Evolutionary conservation across 2,797 vertebrate species (phyloP).

Genomic region (Nyctalus aviator): DNA sequence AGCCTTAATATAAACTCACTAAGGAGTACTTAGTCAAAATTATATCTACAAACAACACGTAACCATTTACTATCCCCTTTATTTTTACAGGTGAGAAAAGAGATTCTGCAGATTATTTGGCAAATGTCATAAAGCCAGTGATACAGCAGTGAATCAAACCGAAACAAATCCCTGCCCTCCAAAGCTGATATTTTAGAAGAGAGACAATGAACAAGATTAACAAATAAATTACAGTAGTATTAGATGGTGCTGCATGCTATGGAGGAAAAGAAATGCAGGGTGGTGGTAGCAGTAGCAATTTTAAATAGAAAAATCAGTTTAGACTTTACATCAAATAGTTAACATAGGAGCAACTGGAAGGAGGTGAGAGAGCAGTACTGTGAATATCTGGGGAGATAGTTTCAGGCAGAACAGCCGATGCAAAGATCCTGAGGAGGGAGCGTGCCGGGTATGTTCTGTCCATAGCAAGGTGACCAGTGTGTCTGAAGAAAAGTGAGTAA

Average conservation of each 20-base stretch:
- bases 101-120: background rate
- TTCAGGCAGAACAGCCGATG: background rate
- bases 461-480: background rate
- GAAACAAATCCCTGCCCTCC: background rate
- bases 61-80: background rate
- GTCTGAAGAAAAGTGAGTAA: background rate
- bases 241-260: background rate
- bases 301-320: background rate
- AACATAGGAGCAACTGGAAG: background rate
- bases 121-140: background rate
- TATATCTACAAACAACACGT: background rate
- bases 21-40: background rate
- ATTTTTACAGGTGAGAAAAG: slow-evolving; percentile 28
- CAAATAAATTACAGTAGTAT: slow-evolving; percentile 17
- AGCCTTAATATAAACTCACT: background rate
- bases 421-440: background rate
- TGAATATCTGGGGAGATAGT: background rate
- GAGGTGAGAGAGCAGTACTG: background rate
- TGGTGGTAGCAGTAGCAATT: background rate
- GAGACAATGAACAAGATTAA: background rate
- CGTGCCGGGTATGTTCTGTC: background rate
- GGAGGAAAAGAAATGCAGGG: background rate
- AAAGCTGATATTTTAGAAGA: slow-evolving; percentile 3
- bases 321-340: background rate
- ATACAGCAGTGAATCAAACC: background rate